These are phyloP conservation scores for Cladopsammia gracilis DNA, from an alignment of 64 coral and sea anemone species.

Conservation along the genomic window DNA sequence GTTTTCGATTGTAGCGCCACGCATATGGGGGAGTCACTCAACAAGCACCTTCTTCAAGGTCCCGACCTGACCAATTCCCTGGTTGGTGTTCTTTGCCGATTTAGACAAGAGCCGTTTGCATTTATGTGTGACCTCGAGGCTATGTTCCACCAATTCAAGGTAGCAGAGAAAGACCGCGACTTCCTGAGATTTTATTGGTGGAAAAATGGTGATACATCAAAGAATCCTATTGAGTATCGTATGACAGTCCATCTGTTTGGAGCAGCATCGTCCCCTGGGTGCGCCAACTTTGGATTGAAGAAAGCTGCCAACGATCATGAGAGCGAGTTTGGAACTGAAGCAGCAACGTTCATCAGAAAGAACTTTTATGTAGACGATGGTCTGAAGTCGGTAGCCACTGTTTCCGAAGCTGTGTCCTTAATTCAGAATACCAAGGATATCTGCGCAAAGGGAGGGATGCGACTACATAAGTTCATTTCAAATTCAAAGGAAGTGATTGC, in stretches of 20 bases:
- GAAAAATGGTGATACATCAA: neutral
- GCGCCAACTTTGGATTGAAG: neutral
- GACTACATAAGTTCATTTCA: slow-evolving; percentile 15
- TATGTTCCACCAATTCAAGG: slow-evolving; percentile 26
- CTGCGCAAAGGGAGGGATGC: neutral
- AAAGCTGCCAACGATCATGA: neutral
- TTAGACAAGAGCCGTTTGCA: neutral
- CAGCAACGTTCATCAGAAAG: neutral
- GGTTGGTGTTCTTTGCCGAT: slow-evolving; percentile 6
- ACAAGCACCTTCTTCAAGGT: slow-evolving; percentile 24
- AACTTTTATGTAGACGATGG: slow-evolving; percentile 6
- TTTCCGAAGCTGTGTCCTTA: neutral
- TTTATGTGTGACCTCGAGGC: slow-evolving; percentile 16
- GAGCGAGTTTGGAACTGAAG: neutral
- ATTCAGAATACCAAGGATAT: neutral
- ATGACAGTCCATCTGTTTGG: slow-evolving; percentile 10
- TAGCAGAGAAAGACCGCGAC: neutral
- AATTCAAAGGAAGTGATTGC: neutral
- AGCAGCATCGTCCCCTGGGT: neutral
- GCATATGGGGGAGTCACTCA: neutral
- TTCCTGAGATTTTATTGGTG: neutral
- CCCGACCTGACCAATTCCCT: slow-evolving; percentile 24
- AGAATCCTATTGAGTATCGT: neutral
- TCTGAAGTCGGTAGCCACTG: neutral
- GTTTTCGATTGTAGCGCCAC: neutral